Base-by-base conservation (phyloP, 2,888 invertebrate species). In the Dilophus febrilis region DNA sequence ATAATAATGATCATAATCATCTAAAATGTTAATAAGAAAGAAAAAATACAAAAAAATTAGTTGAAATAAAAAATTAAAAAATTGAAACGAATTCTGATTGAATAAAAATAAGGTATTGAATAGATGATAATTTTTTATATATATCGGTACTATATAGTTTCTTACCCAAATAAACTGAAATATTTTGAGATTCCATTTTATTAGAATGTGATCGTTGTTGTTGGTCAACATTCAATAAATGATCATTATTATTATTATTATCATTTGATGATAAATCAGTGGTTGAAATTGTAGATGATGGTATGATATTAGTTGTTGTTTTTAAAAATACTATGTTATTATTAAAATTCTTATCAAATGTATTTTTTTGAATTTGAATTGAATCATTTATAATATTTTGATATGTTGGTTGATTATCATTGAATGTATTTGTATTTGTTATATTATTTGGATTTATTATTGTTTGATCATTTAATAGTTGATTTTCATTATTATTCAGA, bases 1-100 rank as follows among this genome's bases (percentile, higher is more conserved):
- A 59, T 80, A 79, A 50, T 74, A 67, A 55, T 79, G 78, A 45
- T 77, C 76, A 2, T 72, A 71, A 58, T 78, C 77, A 54, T 74
- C 78, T 77, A 66, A 12, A 61, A 56, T 41, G n/a, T 40, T 40
- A 46, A 47, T 41, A 43, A 38, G 44, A 45, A 45, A 40, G 39
- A 44, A 38, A 40, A 43, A 41, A 37, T 44, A 28, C 22, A 40
- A 46, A 19, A n/a, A 5, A 18, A 10, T 34, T 17, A 14, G 14
- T 12, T 4, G 14, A 17, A 16, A 16, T 8, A 12, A 31, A n/a
- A n/a, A 12, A 31, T 5, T 31, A 13, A n/a, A n/a, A n/a, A n/a
- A n/a, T n/a, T n/a, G n/a, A n/a, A n/a, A n/a, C n/a, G n/a, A n/a
- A n/a, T n/a, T n/a, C n/a, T n/a, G n/a, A n/a, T n/a, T n/a, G n/a